Conservation (phyloP, 2,888 invertebrate genomes). For the Stictocephala bisonia region DNA sequence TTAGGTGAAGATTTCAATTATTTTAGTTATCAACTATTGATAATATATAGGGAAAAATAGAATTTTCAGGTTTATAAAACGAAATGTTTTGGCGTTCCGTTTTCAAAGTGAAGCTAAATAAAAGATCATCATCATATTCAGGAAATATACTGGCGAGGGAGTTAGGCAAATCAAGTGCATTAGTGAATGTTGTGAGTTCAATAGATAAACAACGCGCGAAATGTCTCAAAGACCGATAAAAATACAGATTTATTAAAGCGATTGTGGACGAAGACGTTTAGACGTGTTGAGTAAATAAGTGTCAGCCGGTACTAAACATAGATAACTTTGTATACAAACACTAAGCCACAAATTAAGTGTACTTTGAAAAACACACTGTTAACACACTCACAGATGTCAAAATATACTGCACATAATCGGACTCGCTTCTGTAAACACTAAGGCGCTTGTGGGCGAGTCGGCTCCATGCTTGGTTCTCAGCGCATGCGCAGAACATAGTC, state of each 20-base stretch:
- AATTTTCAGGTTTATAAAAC: no score
- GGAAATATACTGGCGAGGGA: no score
- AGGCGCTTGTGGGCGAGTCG: background rate
- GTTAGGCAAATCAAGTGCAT: no score
- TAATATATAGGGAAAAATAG: no score
- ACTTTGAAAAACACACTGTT: conserved; percentile 33
- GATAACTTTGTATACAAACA: conserved; percentile 42
- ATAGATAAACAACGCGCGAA: no score
- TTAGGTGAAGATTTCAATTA: no score
- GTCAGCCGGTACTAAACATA: conserved; percentile 3
- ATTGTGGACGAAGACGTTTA: conserved; percentile 21
- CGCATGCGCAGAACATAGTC: background rate
- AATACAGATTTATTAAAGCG: conserved; percentile 13
- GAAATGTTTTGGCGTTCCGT: no score
- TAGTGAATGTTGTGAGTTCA: no score
- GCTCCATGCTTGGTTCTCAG: background rate
- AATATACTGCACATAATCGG: conserved; percentile 37
- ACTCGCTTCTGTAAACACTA: conserved; percentile 21
- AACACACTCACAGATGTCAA: conserved; percentile 41
- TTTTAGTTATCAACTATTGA: no score
- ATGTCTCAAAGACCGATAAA: conserved; percentile 23
- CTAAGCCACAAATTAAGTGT: conserved; percentile 34
- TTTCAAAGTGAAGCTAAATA: no score
- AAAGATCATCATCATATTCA: no score
- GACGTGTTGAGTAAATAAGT: conserved; percentile 33